A percentile compares a stretch with the other conserved stretches of the same genome.
phyloP scores from a whole-genome alignment of 2,113 vertebrate species.

The Phaetusa simplex region DNA sequence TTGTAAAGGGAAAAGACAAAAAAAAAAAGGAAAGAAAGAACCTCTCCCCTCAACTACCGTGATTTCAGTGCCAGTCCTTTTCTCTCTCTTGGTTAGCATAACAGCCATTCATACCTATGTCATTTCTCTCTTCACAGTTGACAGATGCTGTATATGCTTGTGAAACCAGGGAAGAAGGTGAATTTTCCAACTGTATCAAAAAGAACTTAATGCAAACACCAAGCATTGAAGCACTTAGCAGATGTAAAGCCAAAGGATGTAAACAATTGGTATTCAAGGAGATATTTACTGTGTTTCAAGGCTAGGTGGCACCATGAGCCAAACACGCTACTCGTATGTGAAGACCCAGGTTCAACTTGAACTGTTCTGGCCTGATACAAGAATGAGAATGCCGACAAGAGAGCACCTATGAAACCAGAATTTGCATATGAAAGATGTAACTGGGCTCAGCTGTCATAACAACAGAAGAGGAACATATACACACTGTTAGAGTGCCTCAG shows the following conservation, averaged over 20 bases:
- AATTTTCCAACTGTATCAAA: neutral
- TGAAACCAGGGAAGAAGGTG: neutral
- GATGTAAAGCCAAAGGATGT: neutral
- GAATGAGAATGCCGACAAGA: neutral
- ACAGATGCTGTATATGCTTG: neutral
- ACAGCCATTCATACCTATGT: neutral
- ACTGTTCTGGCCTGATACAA: fast-evolving
- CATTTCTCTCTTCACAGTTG: neutral
- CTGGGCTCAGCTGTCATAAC: neutral
- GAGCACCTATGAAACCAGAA: neutral
- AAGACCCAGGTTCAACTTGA: neutral
- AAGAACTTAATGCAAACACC: neutral
- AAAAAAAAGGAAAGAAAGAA: neutral
- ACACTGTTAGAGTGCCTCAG: neutral
- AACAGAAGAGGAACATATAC: neutral
- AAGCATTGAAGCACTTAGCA: neutral
- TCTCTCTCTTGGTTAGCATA: neutral
- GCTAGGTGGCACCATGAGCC: neutral
- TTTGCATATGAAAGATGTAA: neutral
- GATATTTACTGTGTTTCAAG: neutral
- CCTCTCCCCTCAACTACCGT: neutral
- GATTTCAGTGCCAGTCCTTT: neutral
- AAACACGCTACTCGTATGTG: neutral
- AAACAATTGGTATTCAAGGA: neutral
- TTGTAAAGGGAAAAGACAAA: neutral